These are phyloP conservation scores for Aplochiton taeniatus DNA, from an alignment of 2,797 vertebrate genomes.

Conservation along the genomic window DNA sequence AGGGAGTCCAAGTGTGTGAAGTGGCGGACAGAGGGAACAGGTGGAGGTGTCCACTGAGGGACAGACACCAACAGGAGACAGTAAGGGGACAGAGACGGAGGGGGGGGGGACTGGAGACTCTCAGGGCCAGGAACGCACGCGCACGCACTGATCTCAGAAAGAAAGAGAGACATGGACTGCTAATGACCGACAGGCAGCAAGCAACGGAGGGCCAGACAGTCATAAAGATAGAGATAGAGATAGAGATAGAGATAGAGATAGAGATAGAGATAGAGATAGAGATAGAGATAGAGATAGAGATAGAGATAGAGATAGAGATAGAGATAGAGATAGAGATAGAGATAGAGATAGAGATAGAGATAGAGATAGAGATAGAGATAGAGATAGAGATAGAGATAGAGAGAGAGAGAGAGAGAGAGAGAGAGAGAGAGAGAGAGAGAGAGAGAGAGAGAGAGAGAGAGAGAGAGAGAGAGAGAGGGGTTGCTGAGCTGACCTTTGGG, in stretches of 20 bases:
- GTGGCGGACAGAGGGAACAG: no score
- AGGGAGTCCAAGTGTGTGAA: no score
- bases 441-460: background rate
- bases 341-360: background rate
- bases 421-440: background rate
- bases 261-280: background rate
- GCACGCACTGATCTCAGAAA: no score
- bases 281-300: no score
- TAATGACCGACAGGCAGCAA: background rate
- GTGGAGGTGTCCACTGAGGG: no score
- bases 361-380: background rate
- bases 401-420: background rate
- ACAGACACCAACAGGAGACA: no score
- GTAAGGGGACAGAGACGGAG: no score
- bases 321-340: background rate
- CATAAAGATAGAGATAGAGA: background rate
- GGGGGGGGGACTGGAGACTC: no score
- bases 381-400: background rate
- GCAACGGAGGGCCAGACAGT: background rate
- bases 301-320: no score
- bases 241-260: background rate
- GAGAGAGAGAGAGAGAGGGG: background rate
- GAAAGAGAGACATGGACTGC: background rate
- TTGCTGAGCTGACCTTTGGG: conserved; percentile 88
- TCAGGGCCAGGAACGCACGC: no score